Percentiles rank a stretch among this genome's conserved stretches.
phyloP scores from a whole-genome alignment of 2,797 vertebrate species.

The Phalloptychus januarius region DNA sequence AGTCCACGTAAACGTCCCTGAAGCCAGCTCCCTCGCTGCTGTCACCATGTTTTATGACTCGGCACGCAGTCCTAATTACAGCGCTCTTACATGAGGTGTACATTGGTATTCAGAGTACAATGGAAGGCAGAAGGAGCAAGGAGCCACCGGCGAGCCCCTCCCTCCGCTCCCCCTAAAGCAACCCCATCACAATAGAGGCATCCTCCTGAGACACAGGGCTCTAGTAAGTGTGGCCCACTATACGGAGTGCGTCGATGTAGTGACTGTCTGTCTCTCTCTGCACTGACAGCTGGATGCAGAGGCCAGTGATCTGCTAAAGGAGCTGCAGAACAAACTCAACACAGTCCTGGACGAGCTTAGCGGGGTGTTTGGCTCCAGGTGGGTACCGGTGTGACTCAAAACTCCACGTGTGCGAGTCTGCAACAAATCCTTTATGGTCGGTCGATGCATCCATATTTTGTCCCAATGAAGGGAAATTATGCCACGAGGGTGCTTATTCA shows the following conservation, averaged over 20 bases:
- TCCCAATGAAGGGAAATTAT: conserved; percentile 26
- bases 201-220: conserved; percentile 45
- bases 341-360: conserved; percentile 93
- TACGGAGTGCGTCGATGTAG: conserved; percentile 43
- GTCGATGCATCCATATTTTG: conserved; percentile 19
- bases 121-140: conserved; percentile 66
- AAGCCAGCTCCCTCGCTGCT: conserved; percentile 47
- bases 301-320: conserved; percentile 91
- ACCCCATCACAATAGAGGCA: conserved; percentile 42
- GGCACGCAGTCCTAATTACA: conserved; percentile 49
- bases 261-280: conserved; percentile 58
- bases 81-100: conserved; percentile 55
- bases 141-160: conserved; percentile 53
- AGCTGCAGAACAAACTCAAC: conserved; percentile 94
- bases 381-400: conserved; percentile 47
- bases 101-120: conserved; percentile 74
- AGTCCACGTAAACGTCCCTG: conserved; percentile 31
- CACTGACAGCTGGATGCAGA: conserved; percentile 91
- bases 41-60: conserved; percentile 60
- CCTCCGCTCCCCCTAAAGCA: conserved; percentile 4
- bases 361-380: conserved; percentile 90
- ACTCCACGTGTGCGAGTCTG: conserved; percentile 2
- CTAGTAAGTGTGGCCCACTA: conserved; percentile 40
- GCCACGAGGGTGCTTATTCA: conserved; percentile 20
- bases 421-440: conserved; percentile 25